These are phyloP conservation scores for Drosophila leonis DNA, from an alignment of 2,888 invertebrate species.

Conservation along the genomic window DNA sequence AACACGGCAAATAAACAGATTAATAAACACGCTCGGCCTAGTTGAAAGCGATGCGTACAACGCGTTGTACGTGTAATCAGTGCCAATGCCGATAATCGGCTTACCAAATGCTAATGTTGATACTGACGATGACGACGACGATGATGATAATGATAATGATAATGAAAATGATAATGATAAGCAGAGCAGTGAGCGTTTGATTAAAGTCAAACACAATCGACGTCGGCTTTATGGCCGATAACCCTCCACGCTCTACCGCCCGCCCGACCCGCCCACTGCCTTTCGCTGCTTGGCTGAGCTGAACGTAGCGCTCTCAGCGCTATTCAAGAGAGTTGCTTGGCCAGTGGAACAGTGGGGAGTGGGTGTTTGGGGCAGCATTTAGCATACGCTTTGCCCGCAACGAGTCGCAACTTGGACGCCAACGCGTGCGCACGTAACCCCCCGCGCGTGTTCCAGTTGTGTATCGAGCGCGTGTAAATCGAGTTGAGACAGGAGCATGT, in stretches of 20 bases:
- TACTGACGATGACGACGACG: conserved; percentile 15
- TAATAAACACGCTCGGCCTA: conserved; percentile 39
- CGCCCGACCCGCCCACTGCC: background rate
- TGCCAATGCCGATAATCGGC: conserved; percentile 53
- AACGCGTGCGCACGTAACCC: conserved; percentile 44
- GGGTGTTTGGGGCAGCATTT: conserved; percentile 17
- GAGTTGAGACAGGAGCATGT: conserved; percentile 22
- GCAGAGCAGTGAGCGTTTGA: conserved; percentile 28
- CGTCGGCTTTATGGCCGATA: conserved; percentile 40
- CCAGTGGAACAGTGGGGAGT: background rate
- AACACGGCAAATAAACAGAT: conserved; percentile 45
- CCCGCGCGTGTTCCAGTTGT: background rate
- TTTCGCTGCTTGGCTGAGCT: conserved; percentile 28
- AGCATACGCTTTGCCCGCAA: conserved; percentile 13
- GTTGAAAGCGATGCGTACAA: conserved; percentile 52
- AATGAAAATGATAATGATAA: conserved; percentile 38
- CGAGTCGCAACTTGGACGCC: conserved; percentile 57
- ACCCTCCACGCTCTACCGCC: background rate
- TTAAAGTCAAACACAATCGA: conserved; percentile 44
- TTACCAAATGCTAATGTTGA: conserved; percentile 50
- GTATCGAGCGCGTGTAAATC: background rate
- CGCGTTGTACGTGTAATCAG: conserved; percentile 61
- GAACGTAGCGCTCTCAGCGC: conserved; percentile 34
- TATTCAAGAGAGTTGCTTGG: background rate
- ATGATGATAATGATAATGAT: conserved; percentile 21